These are phyloP conservation scores for Pyrocephalus nanus DNA, from an alignment of 2,797 vertebrate species.

Conservation along the genomic window DNA sequence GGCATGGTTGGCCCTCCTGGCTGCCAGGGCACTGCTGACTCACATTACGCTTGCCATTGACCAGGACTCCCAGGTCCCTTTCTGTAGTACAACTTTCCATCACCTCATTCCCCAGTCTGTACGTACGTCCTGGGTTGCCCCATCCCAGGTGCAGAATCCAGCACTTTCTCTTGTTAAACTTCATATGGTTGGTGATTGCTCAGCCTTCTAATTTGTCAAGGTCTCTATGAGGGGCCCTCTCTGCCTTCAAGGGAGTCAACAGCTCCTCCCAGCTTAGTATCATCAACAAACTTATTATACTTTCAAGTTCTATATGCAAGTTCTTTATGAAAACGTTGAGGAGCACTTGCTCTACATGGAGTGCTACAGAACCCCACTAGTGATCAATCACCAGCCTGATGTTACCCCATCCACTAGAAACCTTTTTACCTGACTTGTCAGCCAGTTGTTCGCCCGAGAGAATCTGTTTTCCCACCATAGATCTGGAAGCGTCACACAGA, in stretches of 20 bases:
- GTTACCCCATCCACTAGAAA: background rate
- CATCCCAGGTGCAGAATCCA: background rate
- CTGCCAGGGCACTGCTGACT: background rate
- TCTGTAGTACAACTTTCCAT: background rate
- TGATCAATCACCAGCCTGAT: accelerated
- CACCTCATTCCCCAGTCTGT: background rate
- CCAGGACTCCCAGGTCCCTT: background rate
- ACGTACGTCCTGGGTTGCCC: too few species aligned
- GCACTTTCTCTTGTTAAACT: background rate
- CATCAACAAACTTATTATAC: background rate
- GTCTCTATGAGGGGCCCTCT: background rate
- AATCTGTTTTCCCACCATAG: background rate
- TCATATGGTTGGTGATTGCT: background rate
- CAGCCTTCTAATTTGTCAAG: background rate
- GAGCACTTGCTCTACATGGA: background rate
- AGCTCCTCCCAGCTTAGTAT: background rate
- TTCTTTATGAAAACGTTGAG: background rate
- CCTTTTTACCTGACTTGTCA: background rate
- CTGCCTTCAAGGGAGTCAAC: background rate
- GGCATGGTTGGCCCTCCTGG: accelerated
- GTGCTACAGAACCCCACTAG: accelerated
- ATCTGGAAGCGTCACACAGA: background rate
- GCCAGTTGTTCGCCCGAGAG: background rate
- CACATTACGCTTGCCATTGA: background rate
- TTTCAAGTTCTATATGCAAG: accelerated